A percentile compares a stretch with the other conserved stretches of the same genome.
phyloP scores from a whole-genome alignment of 2,888 invertebrate genomes.

The Apocheima hispidaria region DNA sequence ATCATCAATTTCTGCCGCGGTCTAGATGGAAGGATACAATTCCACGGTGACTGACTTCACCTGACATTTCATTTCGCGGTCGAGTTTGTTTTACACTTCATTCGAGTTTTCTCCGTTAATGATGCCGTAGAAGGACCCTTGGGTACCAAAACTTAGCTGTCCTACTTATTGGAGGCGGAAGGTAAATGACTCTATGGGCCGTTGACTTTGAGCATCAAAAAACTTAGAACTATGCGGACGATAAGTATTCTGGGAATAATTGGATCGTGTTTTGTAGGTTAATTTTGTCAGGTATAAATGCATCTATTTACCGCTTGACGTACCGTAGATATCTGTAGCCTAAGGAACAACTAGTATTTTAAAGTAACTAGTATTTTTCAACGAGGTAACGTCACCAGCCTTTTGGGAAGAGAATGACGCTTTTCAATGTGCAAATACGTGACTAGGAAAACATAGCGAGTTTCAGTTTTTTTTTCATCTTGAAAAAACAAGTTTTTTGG shows the following conservation, averaged over 20 bases:
- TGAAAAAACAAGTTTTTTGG: too few species aligned
- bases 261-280: background rate
- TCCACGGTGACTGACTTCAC: conserved; percentile 35
- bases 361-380: too few species aligned
- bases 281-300: background rate
- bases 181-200: conserved; percentile 50
- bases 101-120: conserved; percentile 34
- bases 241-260: background rate
- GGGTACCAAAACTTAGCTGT: conserved; percentile 46
- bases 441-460: too few species aligned
- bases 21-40: conserved; percentile 7
- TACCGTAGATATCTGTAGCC: too few species aligned
- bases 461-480: too few species aligned
- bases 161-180: conserved; percentile 45
- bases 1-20: background rate
- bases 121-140: conserved; percentile 39
- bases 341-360: too few species aligned
- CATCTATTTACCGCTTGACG: too few species aligned
- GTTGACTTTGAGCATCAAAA: conserved; percentile 40
- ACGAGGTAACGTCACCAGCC: too few species aligned
- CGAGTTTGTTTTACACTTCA: conserved; percentile 41
- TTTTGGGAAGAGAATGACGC: too few species aligned
- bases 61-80: conserved; percentile 31
- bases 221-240: background rate
- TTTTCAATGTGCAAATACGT: too few species aligned